Evolutionary conservation across 2,888 invertebrate genomes (phyloP), one percentile per base, ranked within the genome.

Genomic region (Polydrusus pterygomalis): DNA sequence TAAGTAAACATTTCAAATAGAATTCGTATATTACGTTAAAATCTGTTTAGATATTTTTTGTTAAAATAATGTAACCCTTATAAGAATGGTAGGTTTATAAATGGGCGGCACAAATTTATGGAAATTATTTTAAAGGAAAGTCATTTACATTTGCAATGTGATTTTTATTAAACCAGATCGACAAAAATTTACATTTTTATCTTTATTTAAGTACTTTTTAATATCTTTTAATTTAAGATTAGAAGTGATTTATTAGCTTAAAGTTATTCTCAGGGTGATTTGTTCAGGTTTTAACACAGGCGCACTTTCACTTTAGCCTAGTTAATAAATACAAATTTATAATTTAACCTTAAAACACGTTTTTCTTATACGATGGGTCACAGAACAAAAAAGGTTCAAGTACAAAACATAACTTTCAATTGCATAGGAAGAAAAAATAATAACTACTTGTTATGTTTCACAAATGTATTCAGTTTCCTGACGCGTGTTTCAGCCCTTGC

Each of bases 181-280:
- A 25, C 40, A 69, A 43, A 43, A 40, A 56, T 58, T 58, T 40
- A 58, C 69, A 58, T 69, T 69, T 69, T 69, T 69, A 69, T 69
- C 56, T 58, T 20, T 56, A 58, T 69, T 56, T 69, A 69, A 69
- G 43, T 45, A 58, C 51, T 69, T 69, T 69, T 58, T 38, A 43
- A 69, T 58, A 56, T 40, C 56, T 43, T n/a, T 69, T 69, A 56
- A 69, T 18, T 69, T 56, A 25, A 10, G 43, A 69, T 69, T 69
- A 58, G 17, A 11, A 60, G 38, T 60, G 18, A 60, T 60, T 60
- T 60, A 60, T 54, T 30, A 25, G 54, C 30, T 54, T 30, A 11
- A n/a, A 20, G 3, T 18, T 51, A 51, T 51, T 51, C 20, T 13
- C 54, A 30, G n/a, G 13, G 25, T 6, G 51, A 25, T 51, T 51